Evolutionary conservation across 1,140 invertebrate species (phyloP).

Genomic region (Drosophila navojoa): DNA sequence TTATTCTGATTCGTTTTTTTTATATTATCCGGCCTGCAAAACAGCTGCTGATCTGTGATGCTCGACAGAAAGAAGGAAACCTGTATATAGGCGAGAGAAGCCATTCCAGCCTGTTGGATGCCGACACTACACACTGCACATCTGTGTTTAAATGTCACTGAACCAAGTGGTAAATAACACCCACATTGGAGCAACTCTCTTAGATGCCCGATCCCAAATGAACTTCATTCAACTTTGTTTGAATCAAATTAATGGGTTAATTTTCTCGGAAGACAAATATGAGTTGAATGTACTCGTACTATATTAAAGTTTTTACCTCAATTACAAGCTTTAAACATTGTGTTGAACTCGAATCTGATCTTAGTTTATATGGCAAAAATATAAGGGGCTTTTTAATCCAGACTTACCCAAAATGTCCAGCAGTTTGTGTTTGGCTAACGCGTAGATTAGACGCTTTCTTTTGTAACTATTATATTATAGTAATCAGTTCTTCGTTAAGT

Average conservation of each 20-base stretch:
- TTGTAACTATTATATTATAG: neutral
- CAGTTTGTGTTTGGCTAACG: conserved; percentile 24
- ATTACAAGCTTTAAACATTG: conserved; percentile 8
- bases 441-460: conserved; percentile 1
- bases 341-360: conserved; percentile 38
- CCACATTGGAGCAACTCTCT: conserved; percentile 22
- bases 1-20: conserved; percentile 37
- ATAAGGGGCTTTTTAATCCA: conserved; percentile 30
- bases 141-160: conserved; percentile 29
- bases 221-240: conserved; percentile 31
- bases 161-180: conserved; percentile 30
- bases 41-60: conserved; percentile 26
- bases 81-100: conserved; percentile 30
- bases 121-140: neutral
- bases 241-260: conserved; percentile 22
- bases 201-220: neutral
- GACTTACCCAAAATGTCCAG: conserved; percentile 2
- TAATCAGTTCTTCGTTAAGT: neutral
- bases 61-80: conserved; percentile 29
- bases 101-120: conserved; percentile 12
- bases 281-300: conserved; percentile 11
- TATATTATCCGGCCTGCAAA: conserved; percentile 28
- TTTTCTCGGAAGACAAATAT: conserved; percentile 31
- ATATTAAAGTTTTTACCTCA: conserved; percentile 3
- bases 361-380: conserved; percentile 6